These are phyloP conservation scores for Podarcis muralis DNA, from an alignment of 2,113 vertebrate genomes.

Conservation along the genomic window DNA sequence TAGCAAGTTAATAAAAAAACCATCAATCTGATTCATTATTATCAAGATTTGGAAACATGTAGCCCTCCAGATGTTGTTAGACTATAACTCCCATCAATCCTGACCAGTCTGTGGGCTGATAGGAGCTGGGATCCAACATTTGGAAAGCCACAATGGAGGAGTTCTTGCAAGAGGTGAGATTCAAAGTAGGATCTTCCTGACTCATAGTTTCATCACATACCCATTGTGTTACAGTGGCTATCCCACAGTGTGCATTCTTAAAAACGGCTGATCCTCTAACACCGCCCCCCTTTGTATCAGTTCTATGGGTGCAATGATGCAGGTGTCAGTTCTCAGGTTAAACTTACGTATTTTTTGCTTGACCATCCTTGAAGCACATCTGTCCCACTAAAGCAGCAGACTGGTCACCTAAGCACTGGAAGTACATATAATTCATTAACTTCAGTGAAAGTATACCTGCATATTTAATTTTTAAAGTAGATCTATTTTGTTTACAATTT, in stretches of 20 bases:
- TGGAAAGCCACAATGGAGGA: no score
- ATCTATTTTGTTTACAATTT: neutral
- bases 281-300: neutral
- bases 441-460: constrained; percentile 1
- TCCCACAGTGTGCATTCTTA: neutral
- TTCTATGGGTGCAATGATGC: neutral
- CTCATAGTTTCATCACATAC: neutral
- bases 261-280: neutral
- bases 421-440: constrained; percentile 8
- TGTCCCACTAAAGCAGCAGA: constrained; percentile 96
- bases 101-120: no score
- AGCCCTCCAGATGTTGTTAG: neutral
- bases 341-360: constrained; percentile 97
- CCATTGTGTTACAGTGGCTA: neutral
- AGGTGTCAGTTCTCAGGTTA: neutral
- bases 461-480: neutral
- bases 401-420: constrained; percentile 98
- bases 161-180: neutral
- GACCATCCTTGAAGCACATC: constrained; percentile 93
- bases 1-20: neutral
- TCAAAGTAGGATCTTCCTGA: neutral
- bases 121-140: no score
- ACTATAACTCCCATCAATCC: no score
- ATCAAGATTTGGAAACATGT: no score
- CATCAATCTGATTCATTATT: neutral